Base-by-base conservation (phyloP, 2,797 vertebrate genomes). In the Tapirus indicus region DNA sequence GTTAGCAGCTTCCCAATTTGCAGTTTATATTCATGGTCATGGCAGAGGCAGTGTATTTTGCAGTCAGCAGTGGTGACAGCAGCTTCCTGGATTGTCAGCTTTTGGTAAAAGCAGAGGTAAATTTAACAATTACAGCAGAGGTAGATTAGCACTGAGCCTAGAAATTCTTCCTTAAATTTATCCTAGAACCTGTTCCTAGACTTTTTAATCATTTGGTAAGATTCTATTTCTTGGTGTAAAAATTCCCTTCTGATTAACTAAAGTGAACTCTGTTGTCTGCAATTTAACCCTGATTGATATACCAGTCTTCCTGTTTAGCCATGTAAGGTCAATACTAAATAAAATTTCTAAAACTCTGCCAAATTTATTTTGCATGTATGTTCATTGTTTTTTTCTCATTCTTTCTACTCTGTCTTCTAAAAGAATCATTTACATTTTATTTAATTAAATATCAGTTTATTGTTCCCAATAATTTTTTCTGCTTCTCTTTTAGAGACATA, bases 351-450 rank as follows among this genome's bases (percentile, higher is more conserved):
- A 92, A 88, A 9, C 20, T 18, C 29, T 74, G 35, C 5, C 21
- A 56, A 77, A 60, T 52, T 75, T 54, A n/a, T 68, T 77, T 75
- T 64, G 58, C 71, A 87, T 17, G 5, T 71, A 66, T 60, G 18
- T 32, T 49, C 21, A 79, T 0, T 7, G 32, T 8, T 87, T 4
- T 86, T 54, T 4, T 23, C 35, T 91, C 47, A 49, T 2, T 84
- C 21, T 84, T 72, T 91, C 44, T 90, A n/a, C 20, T 64, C 23
- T 87, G 6, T 20, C 17, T 82, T 77, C 35, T 78, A 54, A 52
- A 88, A 91, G 16, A 94, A 80, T 83, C 17, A 66, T 66, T 87
- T 79, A 58, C 11, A 60, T 74, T 64, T 64, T n/a, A 91, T 69
- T 82, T 88, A 64, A 89, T 62, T 82, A 79, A 74, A 21, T 60